A percentile compares a stretch with the other conserved stretches of the same genome.
Evolutionary conservation across 1,140 invertebrate species (phyloP).

Genomic region (Lordiphosa collinella): DNA sequence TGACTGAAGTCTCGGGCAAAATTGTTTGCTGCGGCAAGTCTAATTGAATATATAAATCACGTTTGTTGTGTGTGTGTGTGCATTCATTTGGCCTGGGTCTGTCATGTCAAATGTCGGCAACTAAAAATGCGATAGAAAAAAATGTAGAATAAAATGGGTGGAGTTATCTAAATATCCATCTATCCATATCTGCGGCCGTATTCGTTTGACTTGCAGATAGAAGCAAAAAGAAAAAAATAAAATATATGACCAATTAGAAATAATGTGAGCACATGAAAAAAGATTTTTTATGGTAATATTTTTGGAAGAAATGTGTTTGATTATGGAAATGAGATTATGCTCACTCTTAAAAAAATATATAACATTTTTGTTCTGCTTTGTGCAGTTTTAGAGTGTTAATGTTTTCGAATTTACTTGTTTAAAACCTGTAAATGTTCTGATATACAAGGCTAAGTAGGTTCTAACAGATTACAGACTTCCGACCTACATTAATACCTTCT

Average conservation of each 20-base stretch:
- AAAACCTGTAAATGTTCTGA: too few species aligned
- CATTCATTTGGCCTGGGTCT: constrained; percentile 57
- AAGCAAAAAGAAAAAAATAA: too few species aligned
- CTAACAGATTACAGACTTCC: too few species aligned
- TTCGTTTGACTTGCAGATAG: constrained; percentile 20
- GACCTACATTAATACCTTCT: too few species aligned
- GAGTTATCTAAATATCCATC: constrained; percentile 15
- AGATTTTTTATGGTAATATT: constrained; percentile 13
- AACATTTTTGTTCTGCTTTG: too few species aligned
- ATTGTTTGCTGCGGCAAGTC: constrained; percentile 25
- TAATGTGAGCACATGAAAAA: constrained; percentile 50
- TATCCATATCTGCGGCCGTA: constrained; percentile 11
- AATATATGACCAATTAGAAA: constrained; percentile 67
- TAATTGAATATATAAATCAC: constrained; percentile 74
- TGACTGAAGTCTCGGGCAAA: constrained; percentile 1
- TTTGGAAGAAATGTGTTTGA: too few species aligned
- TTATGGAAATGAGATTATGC: too few species aligned
- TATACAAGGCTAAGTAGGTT: too few species aligned
- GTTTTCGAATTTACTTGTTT: too few species aligned
- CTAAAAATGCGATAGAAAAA: constrained; percentile 49
- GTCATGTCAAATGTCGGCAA: constrained; percentile 69
- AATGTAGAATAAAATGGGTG: constrained; percentile 56
- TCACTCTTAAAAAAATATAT: too few species aligned
- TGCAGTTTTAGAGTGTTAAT: too few species aligned
- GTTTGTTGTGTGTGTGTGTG: constrained; percentile 33